Base-by-base conservation (phyloP, 2,888 invertebrate genomes). In the Brachyopa scutellaris region DNA sequence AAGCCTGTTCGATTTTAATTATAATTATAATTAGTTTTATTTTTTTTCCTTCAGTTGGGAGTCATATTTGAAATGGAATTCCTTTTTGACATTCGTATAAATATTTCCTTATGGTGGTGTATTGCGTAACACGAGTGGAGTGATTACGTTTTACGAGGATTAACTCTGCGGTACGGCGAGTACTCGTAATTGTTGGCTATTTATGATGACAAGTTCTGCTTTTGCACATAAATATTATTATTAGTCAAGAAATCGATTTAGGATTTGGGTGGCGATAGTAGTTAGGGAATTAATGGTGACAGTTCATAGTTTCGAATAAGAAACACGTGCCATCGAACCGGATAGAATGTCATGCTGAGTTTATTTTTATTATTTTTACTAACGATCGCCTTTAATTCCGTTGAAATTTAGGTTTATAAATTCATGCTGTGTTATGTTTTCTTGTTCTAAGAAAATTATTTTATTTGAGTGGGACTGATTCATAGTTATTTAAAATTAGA, bases 181-280 rank as follows among this genome's bases (percentile, higher is more conserved):
- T 42, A 45, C 59, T 61, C 5, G 67, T 49, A 57, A 72, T 72
- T 78, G 66, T 57, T 57, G 36, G 13, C 49, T 64, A 78, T 78
- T 78, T 78, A 72, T 53, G 64, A 36, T 64, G 78, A 72, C 72
- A 78, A 57, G 64, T n/a, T n/a, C n/a, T n/a, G n/a, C n/a, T 49
- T 26, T n/a, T 36, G 33, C 26, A 64, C 49, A 78, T 78, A 78
- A 72, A 78, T n/a, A n/a, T n/a, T 69, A 29, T 69, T 59, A 69
- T 59, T 64, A 51, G 64, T 51, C 23, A 72, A 33, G 57, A 64
- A 72, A 78, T 72, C 49, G 78, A 45, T 64, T 64, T 26, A 7
- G 26, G 49, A 57, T 55, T 57, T 78, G 72, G 72, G 64, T 78
- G 72, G 64, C 11, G 15, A 36, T 29, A 29, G 31, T 42, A 29